These are phyloP conservation scores for Latrodectus geometricus DNA, from an alignment of 1,140 invertebrate genomes.

Conservation along the genomic window DNA sequence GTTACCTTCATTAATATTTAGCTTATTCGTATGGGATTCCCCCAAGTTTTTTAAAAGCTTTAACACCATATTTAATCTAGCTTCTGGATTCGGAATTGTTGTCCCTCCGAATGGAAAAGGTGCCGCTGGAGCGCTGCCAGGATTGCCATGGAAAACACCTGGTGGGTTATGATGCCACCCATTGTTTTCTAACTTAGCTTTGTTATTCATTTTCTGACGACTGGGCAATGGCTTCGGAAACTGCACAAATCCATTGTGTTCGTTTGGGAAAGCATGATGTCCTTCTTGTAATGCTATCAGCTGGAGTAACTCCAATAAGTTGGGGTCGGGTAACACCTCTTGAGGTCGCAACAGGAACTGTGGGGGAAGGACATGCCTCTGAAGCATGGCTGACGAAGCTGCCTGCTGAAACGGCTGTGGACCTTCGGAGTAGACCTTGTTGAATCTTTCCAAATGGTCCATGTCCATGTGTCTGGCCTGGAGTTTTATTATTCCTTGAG, in stretches of 20 bases:
- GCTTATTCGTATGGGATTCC: not conserved
- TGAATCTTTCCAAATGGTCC: slow-evolving; percentile 31
- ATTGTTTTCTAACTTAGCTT: not conserved
- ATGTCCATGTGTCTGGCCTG: not conserved
- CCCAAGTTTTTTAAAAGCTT: not conserved
- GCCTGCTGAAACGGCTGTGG: not conserved
- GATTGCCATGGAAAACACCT: not conserved
- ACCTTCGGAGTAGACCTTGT: not conserved
- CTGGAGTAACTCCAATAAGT: not conserved
- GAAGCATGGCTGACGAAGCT: not conserved
- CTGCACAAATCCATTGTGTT: not conserved
- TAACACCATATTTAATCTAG: not conserved
- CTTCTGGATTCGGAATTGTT: not conserved
- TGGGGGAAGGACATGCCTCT: not conserved
- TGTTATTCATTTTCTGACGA: not conserved
- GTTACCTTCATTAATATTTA: not conserved
- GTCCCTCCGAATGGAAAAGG: not conserved
- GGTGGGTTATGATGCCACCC: not conserved
- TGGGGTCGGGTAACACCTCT: not conserved
- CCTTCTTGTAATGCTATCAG: not conserved
- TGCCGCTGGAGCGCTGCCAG: not conserved
- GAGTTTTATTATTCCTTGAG: not conserved
- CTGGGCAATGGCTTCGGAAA: not conserved
- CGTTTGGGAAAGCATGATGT: not conserved
- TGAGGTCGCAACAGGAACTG: slow-evolving; percentile 1